Conservation (phyloP, 2,888 invertebrate genomes). For the Dasypolia templi region DNA sequence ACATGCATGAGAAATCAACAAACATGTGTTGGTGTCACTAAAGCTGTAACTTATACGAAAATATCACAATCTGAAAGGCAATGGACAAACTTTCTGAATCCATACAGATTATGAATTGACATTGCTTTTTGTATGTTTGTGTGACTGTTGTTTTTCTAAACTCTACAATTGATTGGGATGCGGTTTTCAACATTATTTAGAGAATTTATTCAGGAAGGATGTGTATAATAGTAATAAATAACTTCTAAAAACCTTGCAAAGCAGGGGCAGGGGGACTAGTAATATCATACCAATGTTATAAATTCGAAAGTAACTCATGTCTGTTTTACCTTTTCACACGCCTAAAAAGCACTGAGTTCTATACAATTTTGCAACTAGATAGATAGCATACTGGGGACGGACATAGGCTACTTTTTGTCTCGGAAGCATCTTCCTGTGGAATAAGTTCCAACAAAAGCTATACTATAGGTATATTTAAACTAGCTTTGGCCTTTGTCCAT, state of each 20-base stretch:
- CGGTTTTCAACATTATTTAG: not conserved
- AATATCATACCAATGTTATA: too few species aligned
- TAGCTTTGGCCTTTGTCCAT: not conserved
- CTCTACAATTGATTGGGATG: not conserved
- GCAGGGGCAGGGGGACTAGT: not conserved
- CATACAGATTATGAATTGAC: not conserved
- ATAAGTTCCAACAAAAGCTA: too few species aligned
- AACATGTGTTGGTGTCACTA: not conserved
- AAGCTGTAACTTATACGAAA: not conserved
- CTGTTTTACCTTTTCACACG: too few species aligned
- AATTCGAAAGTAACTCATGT: too few species aligned
- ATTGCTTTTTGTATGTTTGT: not conserved
- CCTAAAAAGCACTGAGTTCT: too few species aligned
- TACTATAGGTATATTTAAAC: too few species aligned
- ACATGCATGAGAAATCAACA: not conserved
- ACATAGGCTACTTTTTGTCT: too few species aligned
- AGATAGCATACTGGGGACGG: too few species aligned
- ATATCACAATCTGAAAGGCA: not conserved
- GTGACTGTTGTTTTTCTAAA: not conserved
- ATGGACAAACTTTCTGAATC: not conserved
- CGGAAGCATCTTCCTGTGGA: too few species aligned
- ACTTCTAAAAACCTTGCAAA: not conserved
- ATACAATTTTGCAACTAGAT: too few species aligned
- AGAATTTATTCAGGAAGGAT: not conserved
- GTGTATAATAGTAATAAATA: too few species aligned